These are phyloP conservation scores for Rhopalosiphum padi DNA, from an alignment of 1,140 invertebrate genomes.

Conservation along the genomic window DNA sequence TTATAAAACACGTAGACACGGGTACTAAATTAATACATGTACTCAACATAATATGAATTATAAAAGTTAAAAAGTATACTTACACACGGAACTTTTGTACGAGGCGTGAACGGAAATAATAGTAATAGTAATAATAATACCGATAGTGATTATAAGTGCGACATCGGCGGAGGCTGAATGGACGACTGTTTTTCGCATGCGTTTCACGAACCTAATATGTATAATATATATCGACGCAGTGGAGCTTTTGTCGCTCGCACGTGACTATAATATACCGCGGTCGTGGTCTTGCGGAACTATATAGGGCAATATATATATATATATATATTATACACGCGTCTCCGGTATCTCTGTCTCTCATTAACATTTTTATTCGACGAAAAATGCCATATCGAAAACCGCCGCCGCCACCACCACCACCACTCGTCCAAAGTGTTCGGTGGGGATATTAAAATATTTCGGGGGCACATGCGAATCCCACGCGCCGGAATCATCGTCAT, in stretches of 20 bases:
- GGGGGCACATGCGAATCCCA: neutral
- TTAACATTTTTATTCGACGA: constrained; percentile 51
- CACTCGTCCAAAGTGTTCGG: neutral
- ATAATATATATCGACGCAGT: neutral
- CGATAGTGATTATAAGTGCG: neutral
- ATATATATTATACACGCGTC: neutral
- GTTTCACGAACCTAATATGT: constrained; percentile 35
- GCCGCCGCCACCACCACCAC: neutral
- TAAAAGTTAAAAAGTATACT: neutral
- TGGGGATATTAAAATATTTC: constrained; percentile 51
- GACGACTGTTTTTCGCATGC: constrained; percentile 20
- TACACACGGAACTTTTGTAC: neutral
- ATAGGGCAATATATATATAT: neutral
- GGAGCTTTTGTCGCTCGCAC: neutral
- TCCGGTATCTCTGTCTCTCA: neutral
- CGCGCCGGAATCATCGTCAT: constrained; percentile 28
- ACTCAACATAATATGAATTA: neutral
- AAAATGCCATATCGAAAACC: constrained; percentile 31
- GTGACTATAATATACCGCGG: constrained; percentile 17
- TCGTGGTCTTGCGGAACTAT: neutral
- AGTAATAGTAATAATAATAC: neutral
- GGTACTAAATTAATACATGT: neutral
- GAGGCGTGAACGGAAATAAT: neutral
- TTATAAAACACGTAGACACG: no score
- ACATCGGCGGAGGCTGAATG: neutral